Evolutionary conservation across 2,113 vertebrate genomes (phyloP), one percentile per base, ranked within the genome.

Genomic region (Zapornia atra): DNA sequence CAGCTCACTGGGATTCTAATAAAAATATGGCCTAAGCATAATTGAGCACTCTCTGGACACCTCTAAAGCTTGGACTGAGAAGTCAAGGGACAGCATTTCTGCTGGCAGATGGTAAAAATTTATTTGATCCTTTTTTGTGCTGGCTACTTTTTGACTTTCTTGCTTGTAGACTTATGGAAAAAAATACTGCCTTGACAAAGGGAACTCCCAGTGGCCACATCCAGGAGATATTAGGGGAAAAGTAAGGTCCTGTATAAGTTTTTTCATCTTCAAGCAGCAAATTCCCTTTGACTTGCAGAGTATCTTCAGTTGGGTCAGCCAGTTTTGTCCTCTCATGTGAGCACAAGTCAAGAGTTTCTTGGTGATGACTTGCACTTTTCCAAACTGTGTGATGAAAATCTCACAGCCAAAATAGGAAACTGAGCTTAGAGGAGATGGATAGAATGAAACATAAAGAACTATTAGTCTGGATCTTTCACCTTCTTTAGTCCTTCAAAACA

Each of bases 31-130:
- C 91, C 86, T 89, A 24, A 82, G 86, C 46, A 4, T 91, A 96
- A 94, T 63, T 89, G 92, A 96, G 54, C 40, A 38, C 94, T 94
- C 96, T 94, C 94, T 34, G 42, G 94, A 54, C 64, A 66, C 66
- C 66, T 75, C 70, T 96, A 88, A 96, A 95, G 51, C 68, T 64
- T 36, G 28, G 48, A 28, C 65, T 66, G 71, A 80, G 84, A 92
- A 92, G 71, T 24, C 80, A 50, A 68, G 68, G 59, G 83, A 76
- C 57, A 50, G 53, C 28, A 63, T 94, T 94, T 95, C 51, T 77
- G 78, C 59, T 53, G n/a, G 73, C 71, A 92, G 82, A 82, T 61
- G 28, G 53, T 56, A 63, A 88, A 77, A 92, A 73, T 82, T 54
- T 19, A 82, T n/a, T 71, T 73, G 42, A 70, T 94, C 86, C 46